These are phyloP conservation scores for Heterotis niloticus DNA, from an alignment of 2,113 vertebrate species.

Conservation along the genomic window DNA sequence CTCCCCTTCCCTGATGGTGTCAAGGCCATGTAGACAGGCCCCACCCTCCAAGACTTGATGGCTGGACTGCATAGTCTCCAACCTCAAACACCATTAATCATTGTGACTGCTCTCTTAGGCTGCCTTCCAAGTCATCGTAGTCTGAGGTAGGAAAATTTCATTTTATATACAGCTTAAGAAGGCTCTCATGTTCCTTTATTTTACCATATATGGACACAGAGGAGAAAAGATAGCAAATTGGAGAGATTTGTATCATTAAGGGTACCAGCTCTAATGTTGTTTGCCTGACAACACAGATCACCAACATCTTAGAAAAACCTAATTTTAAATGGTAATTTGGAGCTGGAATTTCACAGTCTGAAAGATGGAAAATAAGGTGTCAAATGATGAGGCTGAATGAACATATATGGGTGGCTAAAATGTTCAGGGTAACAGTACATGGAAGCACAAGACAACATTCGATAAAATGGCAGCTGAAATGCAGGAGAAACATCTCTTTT, in stretches of 20 bases:
- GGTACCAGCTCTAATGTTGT: background rate
- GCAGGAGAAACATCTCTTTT: conserved; percentile 20
- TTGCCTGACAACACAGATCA: background rate
- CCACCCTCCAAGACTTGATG: too few species aligned
- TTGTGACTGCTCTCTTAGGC: background rate
- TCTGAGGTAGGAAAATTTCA: background rate
- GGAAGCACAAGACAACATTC: conserved; percentile 22
- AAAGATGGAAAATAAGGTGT: conserved; percentile 5
- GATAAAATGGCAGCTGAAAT: conserved; percentile 43
- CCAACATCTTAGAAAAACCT: background rate
- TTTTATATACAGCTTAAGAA: background rate
- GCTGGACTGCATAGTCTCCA: background rate
- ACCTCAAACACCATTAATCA: background rate
- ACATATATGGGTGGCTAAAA: background rate
- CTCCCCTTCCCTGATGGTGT: too few species aligned
- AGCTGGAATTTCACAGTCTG: conserved; percentile 13
- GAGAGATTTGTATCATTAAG: background rate
- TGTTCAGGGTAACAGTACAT: conserved; percentile 19
- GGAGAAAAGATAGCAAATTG: background rate
- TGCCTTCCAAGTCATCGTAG: background rate
- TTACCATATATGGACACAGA: background rate
- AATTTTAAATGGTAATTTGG: conserved; percentile 6
- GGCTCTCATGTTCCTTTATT: background rate
- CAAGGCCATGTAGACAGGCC: too few species aligned
- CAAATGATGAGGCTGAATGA: conserved; percentile 43